Evolutionary conservation across 2,113 vertebrate genomes (phyloP), one percentile per base, ranked within the genome.

Genomic region (Corvus cornix): DNA sequence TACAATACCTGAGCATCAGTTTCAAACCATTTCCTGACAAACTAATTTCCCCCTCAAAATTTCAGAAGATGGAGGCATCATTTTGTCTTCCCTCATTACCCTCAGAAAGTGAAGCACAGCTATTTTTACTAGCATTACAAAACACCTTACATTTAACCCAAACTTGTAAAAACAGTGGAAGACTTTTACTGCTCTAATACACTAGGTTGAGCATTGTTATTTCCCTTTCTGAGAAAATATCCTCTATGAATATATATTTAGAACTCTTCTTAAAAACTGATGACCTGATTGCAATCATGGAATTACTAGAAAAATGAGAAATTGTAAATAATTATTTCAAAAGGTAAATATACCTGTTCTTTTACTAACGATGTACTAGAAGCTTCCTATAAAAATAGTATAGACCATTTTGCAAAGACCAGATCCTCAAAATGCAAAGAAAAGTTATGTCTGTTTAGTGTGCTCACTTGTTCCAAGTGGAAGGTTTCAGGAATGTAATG

Each of bases 101-200:
- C 43, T 58, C 24, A 16, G 80, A 83, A 84, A 85, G 51, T 35
- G 44, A 96, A 93, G 74, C 22, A 86, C 28, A 48, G 86, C 53
- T 90, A 26, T 91, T 95, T 93, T 94, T 82, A 83, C 89, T 75
- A 91, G 31, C 33, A 48, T 85, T 77, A 92, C 64, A 92, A 95
- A 97, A 89, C 73, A 83, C 53, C 43, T 95, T 85, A 62, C 28
- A 39, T 85, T 96, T 92, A 86, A 95, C 74, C 55, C 41, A 82
- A 95, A 95, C 53, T 62, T 88, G 13, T 64, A 94, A 82, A 90
- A 95, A 68, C 44, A 95, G 80, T 26, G 5, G n/a, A 90, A 87
- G 62, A 87, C 31, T 27, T 52, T 58, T 67, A 80, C 33, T 51
- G 26, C 64, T 84, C 79, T 94, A 75, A 84, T 84, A 83, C 41